Base-by-base conservation (phyloP, 2,113 vertebrate species). In the Chloropsis cyanopogon region DNA sequence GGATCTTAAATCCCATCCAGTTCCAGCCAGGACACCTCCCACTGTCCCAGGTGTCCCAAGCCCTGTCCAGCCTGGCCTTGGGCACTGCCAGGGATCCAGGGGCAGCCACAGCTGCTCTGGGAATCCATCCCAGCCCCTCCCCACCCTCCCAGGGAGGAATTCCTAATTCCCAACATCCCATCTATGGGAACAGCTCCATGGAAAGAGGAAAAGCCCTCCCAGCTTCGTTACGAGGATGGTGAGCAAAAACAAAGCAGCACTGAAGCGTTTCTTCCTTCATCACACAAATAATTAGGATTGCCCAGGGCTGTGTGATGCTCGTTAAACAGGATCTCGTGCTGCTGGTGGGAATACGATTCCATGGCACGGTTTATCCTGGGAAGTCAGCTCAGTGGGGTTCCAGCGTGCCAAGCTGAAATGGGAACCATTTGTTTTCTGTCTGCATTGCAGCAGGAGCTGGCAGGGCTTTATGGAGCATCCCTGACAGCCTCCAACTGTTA, bases 371-470 rank as follows among this genome's bases (percentile, higher is more conserved):
- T 97, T 69, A 89, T 96, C 96, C 89, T 10, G 81, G 80, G 78
- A 91, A 93, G 82, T 16, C 95, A 90, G 83, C 84, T 90, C 91
- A 9, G 64, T n/a, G 53, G 85, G 91, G 82, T 77, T 59, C 42
- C 80, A 75, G 69, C n/a, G 9, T 53, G 90, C 88, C 59, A 52
- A 50, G 87, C 10, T 82, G 94, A 94, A 97, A 97, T 92, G 82
- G 92, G 87, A 94, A 78, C 59, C 92, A 91, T 97, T 97, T 96
- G 90, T 97, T 97, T 97, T 44, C 82, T 37, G 96, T 95, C 90
- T 94, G 95, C 95, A 82, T 13, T 95, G 96, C 97, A 95, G 92
- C 88, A 97, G 93, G 94, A 82, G 86, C 94, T n/a, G 60, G 44
- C 37, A 56, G n/a, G 65, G 29, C 1, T 70, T 93, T 86, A 57